phyloP scores from a whole-genome alignment of 2,888 invertebrate genomes.

The Pediacus dermestoides region DNA sequence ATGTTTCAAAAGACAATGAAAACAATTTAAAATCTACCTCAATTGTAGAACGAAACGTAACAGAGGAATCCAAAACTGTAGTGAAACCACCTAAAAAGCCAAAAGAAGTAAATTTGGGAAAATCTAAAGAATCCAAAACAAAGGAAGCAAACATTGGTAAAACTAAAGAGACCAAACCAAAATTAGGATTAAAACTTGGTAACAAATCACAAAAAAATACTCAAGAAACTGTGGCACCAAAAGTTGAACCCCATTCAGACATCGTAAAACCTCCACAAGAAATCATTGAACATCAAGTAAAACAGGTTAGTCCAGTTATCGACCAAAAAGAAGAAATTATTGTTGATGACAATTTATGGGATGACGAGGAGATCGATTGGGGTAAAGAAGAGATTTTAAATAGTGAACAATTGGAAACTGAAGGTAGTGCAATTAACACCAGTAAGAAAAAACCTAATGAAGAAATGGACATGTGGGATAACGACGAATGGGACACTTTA shows the following conservation, averaged over 20 bases:
- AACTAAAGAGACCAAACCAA: too few relatives aligned
- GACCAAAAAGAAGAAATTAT: too few relatives aligned
- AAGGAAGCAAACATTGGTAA: too few relatives aligned
- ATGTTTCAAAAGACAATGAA: too few relatives aligned
- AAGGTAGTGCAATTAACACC: conserved; percentile 15
- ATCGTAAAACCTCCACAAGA: not conserved
- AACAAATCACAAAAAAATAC: not conserved
- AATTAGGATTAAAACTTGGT: not conserved
- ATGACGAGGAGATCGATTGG: conserved; percentile 37
- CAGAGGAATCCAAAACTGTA: not conserved
- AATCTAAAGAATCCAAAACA: too few relatives aligned
- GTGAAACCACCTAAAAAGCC: conserved; percentile 1
- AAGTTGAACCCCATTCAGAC: not conserved
- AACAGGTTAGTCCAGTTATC: too few relatives aligned
- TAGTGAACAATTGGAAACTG: conserved; percentile 5
- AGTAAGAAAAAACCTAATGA: conserved; percentile 10
- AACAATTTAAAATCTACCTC: not conserved
- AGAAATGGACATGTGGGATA: conserved; percentile 26
- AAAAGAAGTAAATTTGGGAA: too few relatives aligned
- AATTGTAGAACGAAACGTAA: too few relatives aligned
- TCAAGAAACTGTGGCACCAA: not conserved
- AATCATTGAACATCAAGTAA: conserved; percentile 3
- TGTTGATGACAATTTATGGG: conserved; percentile 46
- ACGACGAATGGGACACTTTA: conserved; percentile 55
- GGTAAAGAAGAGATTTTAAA: conserved; percentile 23